A percentile compares a stretch with the other conserved stretches of the same genome.
Conservation (phyloP, 2,797 vertebrate species). For the Hephaestus fuliginosus region DNA sequence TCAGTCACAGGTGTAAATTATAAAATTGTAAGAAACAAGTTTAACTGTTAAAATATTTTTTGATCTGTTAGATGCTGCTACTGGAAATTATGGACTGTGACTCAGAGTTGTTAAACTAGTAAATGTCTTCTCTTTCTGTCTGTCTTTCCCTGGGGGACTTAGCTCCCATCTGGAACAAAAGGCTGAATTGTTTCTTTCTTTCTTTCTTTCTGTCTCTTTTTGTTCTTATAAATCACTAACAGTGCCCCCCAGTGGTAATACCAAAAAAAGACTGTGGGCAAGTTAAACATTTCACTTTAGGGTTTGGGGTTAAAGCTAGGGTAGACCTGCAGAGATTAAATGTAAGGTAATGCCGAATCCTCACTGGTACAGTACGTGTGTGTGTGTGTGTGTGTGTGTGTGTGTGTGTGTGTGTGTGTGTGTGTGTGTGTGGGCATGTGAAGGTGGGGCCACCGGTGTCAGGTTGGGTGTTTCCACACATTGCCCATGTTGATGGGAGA, state of each 20-base stretch:
- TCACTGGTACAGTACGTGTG: not conserved
- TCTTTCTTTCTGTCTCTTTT: not conserved
- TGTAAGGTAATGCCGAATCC: not conserved
- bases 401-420: not conserved
- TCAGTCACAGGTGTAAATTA: not conserved
- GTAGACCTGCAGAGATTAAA: not conserved
- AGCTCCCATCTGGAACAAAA: not conserved
- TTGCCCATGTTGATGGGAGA: conserved; percentile 39
- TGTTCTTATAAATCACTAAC: not conserved
- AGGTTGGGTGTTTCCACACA: conserved; percentile 27
- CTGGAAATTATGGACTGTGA: not conserved
- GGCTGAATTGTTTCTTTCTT: not conserved
- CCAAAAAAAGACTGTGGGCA: not conserved
- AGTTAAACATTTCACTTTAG: not conserved
- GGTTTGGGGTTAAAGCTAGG: not conserved
- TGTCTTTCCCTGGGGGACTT: no score
- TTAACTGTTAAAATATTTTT: no score
- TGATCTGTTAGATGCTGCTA: not conserved
- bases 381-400: not conserved
- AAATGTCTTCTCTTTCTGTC: not conserved
- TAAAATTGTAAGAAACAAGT: no score
- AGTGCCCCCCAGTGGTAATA: conserved; percentile 12
- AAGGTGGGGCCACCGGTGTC: conserved; percentile 10
- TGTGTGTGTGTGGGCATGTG: conserved; percentile 2
- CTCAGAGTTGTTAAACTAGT: not conserved